Base-by-base conservation (phyloP, 2,797 vertebrate genomes). In the Caiman crocodilus region DNA sequence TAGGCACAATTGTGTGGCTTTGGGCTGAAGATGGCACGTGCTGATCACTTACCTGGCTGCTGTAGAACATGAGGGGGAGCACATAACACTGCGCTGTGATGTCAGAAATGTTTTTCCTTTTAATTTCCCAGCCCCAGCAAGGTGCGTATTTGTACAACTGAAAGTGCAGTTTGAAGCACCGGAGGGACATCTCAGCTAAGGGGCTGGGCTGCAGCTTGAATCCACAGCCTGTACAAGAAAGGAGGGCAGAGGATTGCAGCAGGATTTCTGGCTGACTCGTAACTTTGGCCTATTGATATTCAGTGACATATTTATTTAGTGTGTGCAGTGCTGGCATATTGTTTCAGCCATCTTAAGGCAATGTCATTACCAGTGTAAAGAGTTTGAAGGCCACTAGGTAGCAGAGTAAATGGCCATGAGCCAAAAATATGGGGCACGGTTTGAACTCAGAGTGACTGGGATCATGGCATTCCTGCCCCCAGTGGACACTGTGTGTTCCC, bases 31-130 rank as follows among this genome's bases (percentile, higher is more conserved):
- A 50, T 50, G 93, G 83, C 90, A 75, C 90, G 25, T 18, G 67
- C 76, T 91, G 89, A 69, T 95, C 90, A 76, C 83, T 91, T 92
- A 92, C 82, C 93, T 90, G 42, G 60, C 77, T 65, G 28, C 61
- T 79, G 79, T 89, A 84, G 91, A 85, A 90, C 67, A 85, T 56
- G 85, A 82, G 67, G 90, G 55, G 94, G 95, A 95, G 90, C 93
- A 92, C 96, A 94, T 79, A 20, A 83, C n/a, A 69, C 89, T 89
- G 75, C 9, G 7, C 75, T 90, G 75, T 76, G 61, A 35, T 67
- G 59, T n/a, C 89, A 58, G 57, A 56, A 80, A 57, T 23, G 50
- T 80, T 28, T 85, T 35, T 26, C 60, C 30, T 56, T n/a, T 23
- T 17, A 65, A 30, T 67, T 28, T 75, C 71, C 60, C 65, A 20